Base-by-base conservation (phyloP, 2,113 vertebrate species). In the Oenanthe oenanthe region DNA sequence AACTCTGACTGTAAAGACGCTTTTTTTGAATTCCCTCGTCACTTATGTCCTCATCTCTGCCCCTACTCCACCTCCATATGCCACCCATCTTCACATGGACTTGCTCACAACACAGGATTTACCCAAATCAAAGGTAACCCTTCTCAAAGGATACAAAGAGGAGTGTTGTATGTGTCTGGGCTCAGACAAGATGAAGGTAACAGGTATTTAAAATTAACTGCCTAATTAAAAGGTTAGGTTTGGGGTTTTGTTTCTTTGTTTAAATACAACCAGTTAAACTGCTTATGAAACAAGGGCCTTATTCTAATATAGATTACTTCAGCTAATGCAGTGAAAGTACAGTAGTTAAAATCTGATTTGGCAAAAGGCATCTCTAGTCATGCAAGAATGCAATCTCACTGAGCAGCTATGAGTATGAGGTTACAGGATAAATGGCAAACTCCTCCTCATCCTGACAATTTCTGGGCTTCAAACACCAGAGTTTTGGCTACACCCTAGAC, bases 21-120 rank as follows among this genome's bases (percentile, higher is more conserved):
- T 5, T 50, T 85, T 54, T 54, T 14, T 31, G 17, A 93, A 57
- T 38, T 72, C 20, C 5, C 8, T 12, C 36, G 72, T 28, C 40
- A 48, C 25, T 84, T 42, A 34, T 0, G 7, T 43, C 51, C 47
- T 71, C 0, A 0, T 65, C n/a, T 34, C 61, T 48, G 19, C 38
- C 56, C 74, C 53, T 31, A 36, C 25, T 45, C 48, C 4, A 3
- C 32, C 32, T 85, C 66, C 45, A 34, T 60, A n/a, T 6, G 22
- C 18, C 40, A 74, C 45, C 11, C 5, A 12, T 10, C 66, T 67
- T 63, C 6, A 4, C 57, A 29, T 9, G 17, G 19, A 34, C 28
- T 68, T 82, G 25, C 8, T 29, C 20, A 12, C 2, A 4, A 12
- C 31, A 80, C 10, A 76, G 22, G 29, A 54, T 10, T 79, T 61